These are phyloP conservation scores for Drosophila jambulina DNA, from an alignment of 1,140 invertebrate species.

Conservation along the genomic window DNA sequence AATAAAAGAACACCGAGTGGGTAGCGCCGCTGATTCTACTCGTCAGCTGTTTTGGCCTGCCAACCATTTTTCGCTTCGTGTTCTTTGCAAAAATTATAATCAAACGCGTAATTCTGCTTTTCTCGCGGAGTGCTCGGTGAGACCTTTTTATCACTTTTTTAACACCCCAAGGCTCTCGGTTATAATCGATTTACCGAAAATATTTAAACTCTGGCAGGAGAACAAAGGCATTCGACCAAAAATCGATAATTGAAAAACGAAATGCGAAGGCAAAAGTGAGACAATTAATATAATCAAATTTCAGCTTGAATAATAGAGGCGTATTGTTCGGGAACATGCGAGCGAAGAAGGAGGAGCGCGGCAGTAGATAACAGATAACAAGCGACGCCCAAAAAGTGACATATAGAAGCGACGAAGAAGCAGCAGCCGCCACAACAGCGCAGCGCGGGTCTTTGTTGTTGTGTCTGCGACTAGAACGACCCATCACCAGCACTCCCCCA, in stretches of 20 bases:
- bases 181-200: background rate
- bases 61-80: slow-evolving; percentile 51
- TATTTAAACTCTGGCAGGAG: background rate
- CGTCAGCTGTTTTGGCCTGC: slow-evolving; percentile 37
- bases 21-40: slow-evolving; percentile 22
- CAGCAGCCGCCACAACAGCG: slow-evolving; percentile 20
- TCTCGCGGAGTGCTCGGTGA: slow-evolving; percentile 28
- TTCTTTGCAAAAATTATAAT: slow-evolving; percentile 49
- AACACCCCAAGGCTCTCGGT: too few relatives aligned
- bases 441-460: slow-evolving; percentile 67
- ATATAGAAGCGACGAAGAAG: slow-evolving; percentile 39
- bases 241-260: slow-evolving; percentile 70
- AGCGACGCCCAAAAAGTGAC: slow-evolving; percentile 65
- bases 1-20: slow-evolving; percentile 17
- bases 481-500: slow-evolving; percentile 13
- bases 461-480: slow-evolving; percentile 24
- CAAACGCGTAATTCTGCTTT: slow-evolving; percentile 44
- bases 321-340: slow-evolving; percentile 56
- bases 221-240: slow-evolving; percentile 19
- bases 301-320: slow-evolving; percentile 55
- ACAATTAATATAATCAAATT: slow-evolving; percentile 42
- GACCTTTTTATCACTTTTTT: background rate
- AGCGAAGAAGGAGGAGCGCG: slow-evolving; percentile 48
- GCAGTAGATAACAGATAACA: slow-evolving; percentile 66
- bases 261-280: slow-evolving; percentile 38